Conservation (phyloP, 1,140 invertebrate genomes). For the Pollicipes pollicipes region DNA sequence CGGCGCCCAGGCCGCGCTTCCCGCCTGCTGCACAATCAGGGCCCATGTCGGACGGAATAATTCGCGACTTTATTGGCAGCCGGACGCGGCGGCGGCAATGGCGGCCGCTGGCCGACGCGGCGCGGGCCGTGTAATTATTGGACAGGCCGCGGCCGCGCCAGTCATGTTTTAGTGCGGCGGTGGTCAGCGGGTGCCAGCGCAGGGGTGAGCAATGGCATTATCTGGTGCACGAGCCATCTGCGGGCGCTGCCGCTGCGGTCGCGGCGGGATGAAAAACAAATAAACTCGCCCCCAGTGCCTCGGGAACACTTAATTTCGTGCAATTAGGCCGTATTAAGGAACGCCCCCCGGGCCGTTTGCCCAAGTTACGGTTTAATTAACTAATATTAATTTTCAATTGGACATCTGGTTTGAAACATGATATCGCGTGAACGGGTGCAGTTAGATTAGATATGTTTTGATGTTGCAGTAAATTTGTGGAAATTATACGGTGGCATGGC, state of each 20-base stretch:
- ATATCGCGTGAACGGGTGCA: not conserved
- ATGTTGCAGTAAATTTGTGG: not conserved
- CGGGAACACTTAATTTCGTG: not conserved
- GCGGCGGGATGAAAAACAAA: not conserved
- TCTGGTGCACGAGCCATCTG: not conserved
- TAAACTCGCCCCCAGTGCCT: not conserved
- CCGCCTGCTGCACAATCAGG: too few species aligned
- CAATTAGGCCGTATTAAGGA: not conserved
- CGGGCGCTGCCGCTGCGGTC: too few species aligned
- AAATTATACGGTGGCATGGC: not conserved
- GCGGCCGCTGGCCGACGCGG: too few species aligned
- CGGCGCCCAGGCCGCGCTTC: too few species aligned
- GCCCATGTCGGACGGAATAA: too few species aligned
- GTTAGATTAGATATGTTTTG: not conserved
- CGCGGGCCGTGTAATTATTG: not conserved
- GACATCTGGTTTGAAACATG: not conserved
- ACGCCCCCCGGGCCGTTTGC: not conserved
- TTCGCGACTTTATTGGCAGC: too few species aligned
- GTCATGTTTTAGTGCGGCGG: not conserved
- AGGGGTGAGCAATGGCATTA: not conserved
- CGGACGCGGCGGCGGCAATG: too few species aligned
- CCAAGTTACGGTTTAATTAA: not conserved
- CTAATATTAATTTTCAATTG: slow-evolving; percentile 1
- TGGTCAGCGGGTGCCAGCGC: not conserved
- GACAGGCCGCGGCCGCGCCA: too few species aligned